Evolutionary conservation across 1,140 invertebrate genomes (phyloP), one percentile per base, ranked within the genome.

Genomic region (Ips typographus): DNA sequence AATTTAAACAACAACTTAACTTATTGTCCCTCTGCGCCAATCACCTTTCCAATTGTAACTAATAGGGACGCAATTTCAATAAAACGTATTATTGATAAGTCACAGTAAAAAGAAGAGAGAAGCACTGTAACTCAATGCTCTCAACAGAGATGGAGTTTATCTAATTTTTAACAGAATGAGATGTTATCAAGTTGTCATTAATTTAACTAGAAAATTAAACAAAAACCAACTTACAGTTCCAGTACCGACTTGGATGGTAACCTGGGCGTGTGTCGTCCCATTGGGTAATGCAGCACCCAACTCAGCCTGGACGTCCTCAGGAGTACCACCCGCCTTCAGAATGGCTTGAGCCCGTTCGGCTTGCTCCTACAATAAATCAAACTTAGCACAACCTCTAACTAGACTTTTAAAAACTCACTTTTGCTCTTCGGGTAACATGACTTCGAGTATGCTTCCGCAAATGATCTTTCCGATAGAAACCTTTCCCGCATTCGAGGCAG

Each of bases 401-500:
- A 3, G 44, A 49, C 36, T 8, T 40, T 40, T 2, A 41, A 40
- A 40, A 6, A 63, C 61, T 55, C 76, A 90, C 89, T 70, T 89
- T 89, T 2, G 88, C 84, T 39, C 90, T 83, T 75, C 89, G 88
- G 36, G 87, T 85, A 67, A 89, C 82, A 78, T 93, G 91, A 37
- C 89, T 91, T 49, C 89, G 85, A 37, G 90, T 85, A 76, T 92
- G 91, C 75, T 92, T 92, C 68, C 88, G 84, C 55, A 93, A 81
- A 79, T 93, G 91, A 77, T 93, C 91, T 72, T 91, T 92, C n/a
- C 91, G 84, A 78, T 92, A 93, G 75, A 93, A 93, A 37, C 90
- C 90, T 83, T 90, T 90, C 22, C 88, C 87, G 73, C 89, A 90
- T 71, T 90, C 88, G 1, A 72, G 73, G 62, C 81, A 82, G 39